Evolutionary conservation across 2,888 invertebrate species (phyloP).

Genomic region (Eurois occulta): DNA sequence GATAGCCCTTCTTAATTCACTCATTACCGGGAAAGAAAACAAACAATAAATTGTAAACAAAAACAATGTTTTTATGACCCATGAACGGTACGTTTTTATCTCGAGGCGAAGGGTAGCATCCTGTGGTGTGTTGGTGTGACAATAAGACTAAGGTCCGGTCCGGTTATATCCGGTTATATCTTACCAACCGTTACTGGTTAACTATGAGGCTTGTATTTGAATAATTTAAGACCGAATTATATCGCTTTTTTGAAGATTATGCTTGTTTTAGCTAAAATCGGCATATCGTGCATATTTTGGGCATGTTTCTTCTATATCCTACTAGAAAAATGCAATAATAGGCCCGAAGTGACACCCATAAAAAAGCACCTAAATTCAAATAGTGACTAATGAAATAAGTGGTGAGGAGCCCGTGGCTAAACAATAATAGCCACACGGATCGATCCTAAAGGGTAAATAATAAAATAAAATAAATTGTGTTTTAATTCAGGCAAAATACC

Average conservation of each 20-base stretch:
- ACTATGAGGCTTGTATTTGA: neutral
- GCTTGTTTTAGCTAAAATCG: neutral
- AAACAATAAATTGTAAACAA: conserved; percentile 36
- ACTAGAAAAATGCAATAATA: neutral
- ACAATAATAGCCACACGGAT: too few species aligned
- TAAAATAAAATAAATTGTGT: too few species aligned
- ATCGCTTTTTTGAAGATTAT: neutral
- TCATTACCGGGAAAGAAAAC: conserved; percentile 46
- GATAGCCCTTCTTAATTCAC: conserved; percentile 34
- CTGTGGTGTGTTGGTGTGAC: conserved; percentile 22
- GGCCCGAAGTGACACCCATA: neutral
- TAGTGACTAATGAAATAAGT: too few species aligned
- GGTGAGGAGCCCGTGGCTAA: too few species aligned
- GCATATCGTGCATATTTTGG: neutral
- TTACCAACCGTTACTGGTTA: conserved; percentile 25
- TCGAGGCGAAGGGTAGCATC: conserved; percentile 32
- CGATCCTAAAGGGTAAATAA: too few species aligned
- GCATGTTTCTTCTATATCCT: too few species aligned
- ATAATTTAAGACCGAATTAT: neutral
- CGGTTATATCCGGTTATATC: neutral
- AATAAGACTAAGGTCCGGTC: conserved; percentile 34
- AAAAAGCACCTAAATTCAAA: too few species aligned
- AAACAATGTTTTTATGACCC: conserved; percentile 53
- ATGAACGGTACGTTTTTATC: conserved; percentile 45
- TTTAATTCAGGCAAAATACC: too few species aligned